These are phyloP conservation scores for Drosophila tani DNA, from an alignment of 1,140 invertebrate species.

Conservation along the genomic window DNA sequence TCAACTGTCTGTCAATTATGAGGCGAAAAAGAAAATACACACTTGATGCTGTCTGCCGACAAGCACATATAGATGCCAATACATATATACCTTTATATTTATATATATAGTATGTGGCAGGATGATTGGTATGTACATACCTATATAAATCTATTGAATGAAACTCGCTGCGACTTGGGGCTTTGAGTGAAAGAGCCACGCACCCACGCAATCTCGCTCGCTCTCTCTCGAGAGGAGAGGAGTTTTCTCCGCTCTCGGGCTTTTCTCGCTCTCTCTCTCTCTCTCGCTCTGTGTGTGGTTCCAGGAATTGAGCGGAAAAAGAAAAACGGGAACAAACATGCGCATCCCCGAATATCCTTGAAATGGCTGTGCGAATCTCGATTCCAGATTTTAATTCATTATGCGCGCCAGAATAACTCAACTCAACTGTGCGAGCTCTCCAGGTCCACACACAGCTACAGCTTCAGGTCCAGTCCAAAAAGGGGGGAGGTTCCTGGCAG, in stretches of 20 bases:
- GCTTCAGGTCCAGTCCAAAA: neutral
- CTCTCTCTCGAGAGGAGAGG: neutral
- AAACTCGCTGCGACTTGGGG: slow-evolving; percentile 59
- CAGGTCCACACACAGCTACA: slow-evolving; percentile 7
- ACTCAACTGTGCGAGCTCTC: slow-evolving; percentile 22
- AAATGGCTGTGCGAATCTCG: slow-evolving; percentile 56
- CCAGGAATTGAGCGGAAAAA: slow-evolving; percentile 77
- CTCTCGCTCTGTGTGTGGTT: slow-evolving; percentile 7
- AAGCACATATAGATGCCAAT: slow-evolving; percentile 16
- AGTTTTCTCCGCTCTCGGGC: slow-evolving; percentile 2
- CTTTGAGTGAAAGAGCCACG: slow-evolving; percentile 75
- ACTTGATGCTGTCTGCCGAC: slow-evolving; percentile 61
- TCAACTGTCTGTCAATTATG: slow-evolving; percentile 78
- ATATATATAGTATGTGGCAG: slow-evolving; percentile 7
- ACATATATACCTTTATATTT: slow-evolving; percentile 5
- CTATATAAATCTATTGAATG: slow-evolving; percentile 69
- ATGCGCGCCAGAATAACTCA: slow-evolving; percentile 70
- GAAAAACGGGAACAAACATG: slow-evolving; percentile 79
- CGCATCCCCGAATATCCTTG: slow-evolving; percentile 80
- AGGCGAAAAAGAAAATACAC: slow-evolving; percentile 62
- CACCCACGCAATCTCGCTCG: slow-evolving; percentile 27
- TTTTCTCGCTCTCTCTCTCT: neutral
- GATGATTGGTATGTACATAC: slow-evolving; percentile 28
- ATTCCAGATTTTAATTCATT: slow-evolving; percentile 79
- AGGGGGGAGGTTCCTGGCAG: slow-evolving; percentile 16